phyloP scores from a whole-genome alignment of 2,888 invertebrate species.

The Antitype chi region DNA sequence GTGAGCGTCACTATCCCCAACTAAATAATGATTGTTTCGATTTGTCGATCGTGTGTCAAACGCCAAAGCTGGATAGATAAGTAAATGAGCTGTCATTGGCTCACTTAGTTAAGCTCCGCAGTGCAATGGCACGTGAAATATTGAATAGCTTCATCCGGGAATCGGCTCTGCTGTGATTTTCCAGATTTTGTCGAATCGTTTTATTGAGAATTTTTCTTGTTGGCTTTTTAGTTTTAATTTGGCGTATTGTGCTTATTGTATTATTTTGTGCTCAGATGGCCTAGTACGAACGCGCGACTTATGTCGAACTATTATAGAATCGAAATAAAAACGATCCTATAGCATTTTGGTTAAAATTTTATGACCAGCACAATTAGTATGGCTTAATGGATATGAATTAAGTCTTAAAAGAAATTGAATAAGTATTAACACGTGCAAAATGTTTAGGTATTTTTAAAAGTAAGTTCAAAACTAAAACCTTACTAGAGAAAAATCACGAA shows the following conservation, averaged over 20 bases:
- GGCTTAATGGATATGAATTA: too few relatives aligned
- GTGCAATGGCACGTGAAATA: slow-evolving; percentile 24
- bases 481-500: too few relatives aligned
- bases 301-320: too few relatives aligned
- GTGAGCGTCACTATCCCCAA: background rate
- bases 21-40: background rate
- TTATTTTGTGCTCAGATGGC: too few relatives aligned
- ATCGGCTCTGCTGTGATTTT: background rate
- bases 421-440: too few relatives aligned
- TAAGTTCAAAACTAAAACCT: too few relatives aligned
- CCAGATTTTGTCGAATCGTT: background rate
- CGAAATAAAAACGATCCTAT: too few relatives aligned
- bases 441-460: too few relatives aligned
- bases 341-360: too few relatives aligned
- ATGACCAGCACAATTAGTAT: too few relatives aligned
- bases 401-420: too few relatives aligned
- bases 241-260: background rate
- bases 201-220: background rate
- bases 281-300: background rate
- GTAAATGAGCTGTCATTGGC: slow-evolving; percentile 27
- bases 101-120: slow-evolving; percentile 19
- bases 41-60: background rate
- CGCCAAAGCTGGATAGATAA: background rate
- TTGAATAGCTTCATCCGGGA: background rate
- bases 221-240: background rate